Percentiles rank a stretch among this genome's conserved stretches.
Evolutionary conservation across 2,888 invertebrate genomes (phyloP).

Genomic region (Lumbricus terrestris): DNA sequence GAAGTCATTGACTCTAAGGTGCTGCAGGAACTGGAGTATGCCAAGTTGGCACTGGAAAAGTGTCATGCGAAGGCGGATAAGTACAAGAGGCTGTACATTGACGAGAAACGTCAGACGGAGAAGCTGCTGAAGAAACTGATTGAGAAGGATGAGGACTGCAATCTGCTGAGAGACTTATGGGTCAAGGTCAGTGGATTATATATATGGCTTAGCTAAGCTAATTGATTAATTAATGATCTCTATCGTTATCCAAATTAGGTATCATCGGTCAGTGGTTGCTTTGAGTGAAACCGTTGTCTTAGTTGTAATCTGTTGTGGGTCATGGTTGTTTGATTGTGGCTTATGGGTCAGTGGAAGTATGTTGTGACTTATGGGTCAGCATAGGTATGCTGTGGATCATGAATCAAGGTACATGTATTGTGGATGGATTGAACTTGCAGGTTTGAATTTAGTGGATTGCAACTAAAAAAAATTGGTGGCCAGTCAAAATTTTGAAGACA

Average conservation of each 20-base stretch:
- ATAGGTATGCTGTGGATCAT: not conserved
- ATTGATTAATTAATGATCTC: no score
- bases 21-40: not conserved
- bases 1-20: not conserved
- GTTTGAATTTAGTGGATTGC: not conserved
- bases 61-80: slow-evolving; percentile 10
- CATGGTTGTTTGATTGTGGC: not conserved
- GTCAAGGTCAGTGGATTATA: not conserved
- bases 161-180: slow-evolving; percentile 9
- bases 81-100: slow-evolving; percentile 22
- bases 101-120: not conserved
- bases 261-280: no score
- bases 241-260: no score
- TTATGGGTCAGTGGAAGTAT: no score
- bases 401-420: not conserved
- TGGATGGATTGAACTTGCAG: not conserved
- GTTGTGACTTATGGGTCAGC: no score
- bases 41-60: not conserved
- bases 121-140: slow-evolving; percentile 7
- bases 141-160: slow-evolving; percentile 10
- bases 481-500: not conserved
- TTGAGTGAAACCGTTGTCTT: no score
- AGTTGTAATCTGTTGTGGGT: not conserved
- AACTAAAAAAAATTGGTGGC: not conserved
- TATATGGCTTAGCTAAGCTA: no score